phyloP scores from a whole-genome alignment of 2,113 vertebrate genomes.

The Serilophus lunatus region DNA sequence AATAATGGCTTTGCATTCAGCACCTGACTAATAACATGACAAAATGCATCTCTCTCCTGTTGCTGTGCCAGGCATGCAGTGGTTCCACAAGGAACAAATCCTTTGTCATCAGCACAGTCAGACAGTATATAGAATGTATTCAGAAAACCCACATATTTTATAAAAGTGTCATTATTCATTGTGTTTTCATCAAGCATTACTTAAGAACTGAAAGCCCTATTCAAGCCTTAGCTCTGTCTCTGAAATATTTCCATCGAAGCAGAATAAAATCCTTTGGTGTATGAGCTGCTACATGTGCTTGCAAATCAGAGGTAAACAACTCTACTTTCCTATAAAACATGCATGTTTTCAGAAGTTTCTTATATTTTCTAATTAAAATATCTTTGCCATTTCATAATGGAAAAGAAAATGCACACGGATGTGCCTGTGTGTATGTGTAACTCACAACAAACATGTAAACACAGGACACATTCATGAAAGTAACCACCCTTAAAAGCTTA shows the following conservation, averaged over 20 bases:
- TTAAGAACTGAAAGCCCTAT: not conserved
- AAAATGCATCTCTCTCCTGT: not conserved
- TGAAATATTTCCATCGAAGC: not conserved
- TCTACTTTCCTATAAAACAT: not conserved
- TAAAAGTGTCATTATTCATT: not conserved
- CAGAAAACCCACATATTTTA: rapidly evolving
- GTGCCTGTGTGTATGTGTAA: not conserved
- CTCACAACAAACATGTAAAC: rapidly evolving
- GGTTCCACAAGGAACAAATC: not conserved
- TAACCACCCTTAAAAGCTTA: not conserved
- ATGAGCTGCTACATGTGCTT: not conserved
- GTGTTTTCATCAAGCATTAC: not conserved
- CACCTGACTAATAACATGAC: not conserved
- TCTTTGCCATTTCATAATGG: not conserved
- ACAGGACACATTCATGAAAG: not conserved
- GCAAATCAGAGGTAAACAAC: not conserved
- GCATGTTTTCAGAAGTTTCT: not conserved
- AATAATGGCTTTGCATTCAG: not conserved
- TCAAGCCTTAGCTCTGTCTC: not conserved
- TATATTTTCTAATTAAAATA: not conserved
- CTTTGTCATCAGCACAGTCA: not conserved
- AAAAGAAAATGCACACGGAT: rapidly evolving
- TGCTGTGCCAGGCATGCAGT: rapidly evolving
- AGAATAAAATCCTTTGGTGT: not conserved
- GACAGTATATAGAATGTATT: not conserved